A percentile compares a stretch with the other conserved stretches of the same genome.
These are phyloP conservation scores for Amblyjoppa proteus DNA, from an alignment of 2,888 invertebrate genomes.

Conservation along the genomic window DNA sequence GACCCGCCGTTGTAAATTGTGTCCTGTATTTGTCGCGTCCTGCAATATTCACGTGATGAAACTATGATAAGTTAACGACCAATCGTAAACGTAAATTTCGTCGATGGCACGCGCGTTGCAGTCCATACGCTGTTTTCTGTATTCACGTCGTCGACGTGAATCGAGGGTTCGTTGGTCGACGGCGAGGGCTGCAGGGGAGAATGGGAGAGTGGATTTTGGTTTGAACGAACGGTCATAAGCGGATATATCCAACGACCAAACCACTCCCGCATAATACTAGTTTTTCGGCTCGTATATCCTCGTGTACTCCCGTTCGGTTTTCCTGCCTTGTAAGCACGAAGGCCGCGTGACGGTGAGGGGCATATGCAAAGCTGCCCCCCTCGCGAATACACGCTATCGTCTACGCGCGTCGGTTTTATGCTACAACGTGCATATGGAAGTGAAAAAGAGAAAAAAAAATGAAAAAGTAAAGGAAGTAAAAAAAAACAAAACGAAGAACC, in stretches of 20 bases:
- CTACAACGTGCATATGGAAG: background rate
- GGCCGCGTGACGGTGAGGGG: background rate
- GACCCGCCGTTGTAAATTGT: background rate
- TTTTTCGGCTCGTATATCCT: slow-evolving; percentile 45
- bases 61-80: slow-evolving; percentile 12
- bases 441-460: background rate
- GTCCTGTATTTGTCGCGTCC: background rate
- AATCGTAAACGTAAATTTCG: slow-evolving; percentile 30
- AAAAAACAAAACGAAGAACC: background rate
- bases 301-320: slow-evolving; percentile 13
- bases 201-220: slow-evolving; percentile 36
- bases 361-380: background rate
- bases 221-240: slow-evolving; percentile 35
- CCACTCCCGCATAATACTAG: slow-evolving; percentile 31
- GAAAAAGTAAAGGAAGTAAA: background rate
- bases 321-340: background rate
- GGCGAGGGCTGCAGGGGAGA: background rate
- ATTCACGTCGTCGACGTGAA: slow-evolving; percentile 1
- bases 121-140: background rate
- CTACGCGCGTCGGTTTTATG: background rate
- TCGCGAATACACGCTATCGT: background rate
- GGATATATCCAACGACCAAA: slow-evolving; percentile 41
- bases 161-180: background rate
- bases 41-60: slow-evolving; percentile 5
- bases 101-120: background rate